phyloP scores from a whole-genome alignment of 1,140 invertebrate genomes.

The Periplaneta americana region DNA sequence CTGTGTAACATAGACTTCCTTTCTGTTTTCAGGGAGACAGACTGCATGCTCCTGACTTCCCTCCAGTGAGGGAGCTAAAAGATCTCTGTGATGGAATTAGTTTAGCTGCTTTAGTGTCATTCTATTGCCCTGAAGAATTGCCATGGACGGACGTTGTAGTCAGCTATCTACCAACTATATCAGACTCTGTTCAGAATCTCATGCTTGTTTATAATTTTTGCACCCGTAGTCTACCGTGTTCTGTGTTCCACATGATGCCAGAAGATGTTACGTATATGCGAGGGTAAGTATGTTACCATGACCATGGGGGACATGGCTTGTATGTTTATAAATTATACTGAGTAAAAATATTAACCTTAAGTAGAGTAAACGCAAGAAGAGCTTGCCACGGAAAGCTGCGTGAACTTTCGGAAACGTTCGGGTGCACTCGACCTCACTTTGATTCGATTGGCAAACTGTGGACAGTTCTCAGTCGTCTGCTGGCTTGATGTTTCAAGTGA shows the following conservation, averaged over 20 bases:
- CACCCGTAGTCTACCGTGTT: conserved; percentile 71
- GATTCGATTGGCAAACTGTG: no score
- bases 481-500: no score
- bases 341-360: no score
- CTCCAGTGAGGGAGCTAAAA: conserved; percentile 51
- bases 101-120: conserved; percentile 81
- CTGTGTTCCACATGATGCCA: conserved; percentile 90
- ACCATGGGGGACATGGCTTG: no score
- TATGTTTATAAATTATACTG: no score
- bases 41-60: conserved; percentile 39
- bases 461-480: no score
- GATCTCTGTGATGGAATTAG: conserved; percentile 90
- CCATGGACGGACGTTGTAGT: conserved; percentile 66
- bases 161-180: conserved; percentile 59
- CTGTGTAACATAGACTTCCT: no score
- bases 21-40: conserved; percentile 14
- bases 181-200: conserved; percentile 92
- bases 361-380: no score
- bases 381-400: no score
- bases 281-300: conserved; percentile 54
- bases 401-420: no score
- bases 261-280: conserved; percentile 95
- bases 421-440: no score
- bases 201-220: conserved; percentile 87
- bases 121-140: conserved; percentile 88